Evolutionary conservation across 2,888 invertebrate species (phyloP), one percentile per base, ranked within the genome.

Genomic region (Sinohyriopsis cumingii): DNA sequence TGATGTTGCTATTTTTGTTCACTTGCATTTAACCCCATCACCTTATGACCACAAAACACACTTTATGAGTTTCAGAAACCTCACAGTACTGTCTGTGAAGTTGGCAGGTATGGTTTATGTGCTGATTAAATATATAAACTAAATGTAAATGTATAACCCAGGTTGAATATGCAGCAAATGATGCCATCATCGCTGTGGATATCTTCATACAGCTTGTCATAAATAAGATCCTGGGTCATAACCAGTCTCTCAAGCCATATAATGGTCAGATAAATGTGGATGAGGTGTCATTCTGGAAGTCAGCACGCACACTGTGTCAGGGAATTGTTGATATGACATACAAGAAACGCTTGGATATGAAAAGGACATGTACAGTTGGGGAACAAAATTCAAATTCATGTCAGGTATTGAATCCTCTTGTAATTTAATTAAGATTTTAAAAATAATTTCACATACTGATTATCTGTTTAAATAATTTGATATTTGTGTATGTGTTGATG

Each of bases 111-210:
- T 45, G 45, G 15, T 15, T 45, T 15, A 12, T 15, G 45, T 45
- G 15, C 45, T 45, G 15, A 45, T 15, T 45, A 15, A 45, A 45
- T 12, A 12, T 45, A 12, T 45, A 45, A 45, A 12, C 45, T 45
- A 12, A 1, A 45, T 45, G 45, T 45, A 45, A 45, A 45, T 45
- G 15, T 45, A 45, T 45, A 45, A 45, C 77, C 18, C 76, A 89
- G 88, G 78, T 89, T 18, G 90, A 92, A n/a, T 95, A 95, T 89
- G 95, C 95, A 0, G 94, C 95, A 0, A 92, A 93, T 6, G 95
- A 95, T 90, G 95, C 95, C 0, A 90, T 94, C 69, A 93, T 93
- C 1, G 94, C 94, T 5, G 91, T 94, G 45, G 92, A 92, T 77
- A 93, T 95, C 76, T 95, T 94, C 83, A 67, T 78, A 54, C 76